Evolutionary conservation across 2,797 vertebrate genomes (phyloP).

Genomic region (Takifugu rubripes): DNA sequence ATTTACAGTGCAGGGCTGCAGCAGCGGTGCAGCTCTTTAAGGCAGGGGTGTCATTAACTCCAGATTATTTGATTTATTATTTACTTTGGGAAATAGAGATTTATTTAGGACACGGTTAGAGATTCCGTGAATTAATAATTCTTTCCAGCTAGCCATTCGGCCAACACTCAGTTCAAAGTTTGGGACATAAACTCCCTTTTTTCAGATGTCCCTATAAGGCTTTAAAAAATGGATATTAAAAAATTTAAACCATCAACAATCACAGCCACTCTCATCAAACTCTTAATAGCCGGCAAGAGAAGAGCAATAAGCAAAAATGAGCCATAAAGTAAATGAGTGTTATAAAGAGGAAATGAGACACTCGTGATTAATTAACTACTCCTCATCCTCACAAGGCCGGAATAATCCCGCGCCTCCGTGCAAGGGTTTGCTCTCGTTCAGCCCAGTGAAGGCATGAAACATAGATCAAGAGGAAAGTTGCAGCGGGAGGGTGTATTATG

Average conservation of each 20-base stretch:
- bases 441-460: conserved; percentile 56
- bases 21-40: no score
- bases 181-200: neutral
- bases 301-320: conserved; percentile 33
- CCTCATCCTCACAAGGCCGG: conserved; percentile 37
- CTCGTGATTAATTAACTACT: conserved; percentile 54
- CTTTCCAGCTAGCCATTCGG: no score
- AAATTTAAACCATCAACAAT: conserved; percentile 8
- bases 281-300: neutral
- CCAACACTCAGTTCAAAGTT: no score
- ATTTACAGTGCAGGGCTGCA: conserved; percentile 5
- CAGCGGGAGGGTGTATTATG: conserved; percentile 37
- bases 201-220: neutral
- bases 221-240: neutral
- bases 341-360: conserved; percentile 46
- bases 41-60: no score
- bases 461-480: conserved; percentile 68
- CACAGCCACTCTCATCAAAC: conserved; percentile 14
- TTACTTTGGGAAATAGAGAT: no score
- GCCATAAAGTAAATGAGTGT: conserved; percentile 44
- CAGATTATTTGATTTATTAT: no score
- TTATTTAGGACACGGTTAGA: no score
- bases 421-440: conserved; percentile 20
- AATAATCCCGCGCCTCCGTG: conserved; percentile 42
- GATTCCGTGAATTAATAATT: no score